These are phyloP conservation scores for Cheilosia scutellata DNA, from an alignment of 2,888 invertebrate species.

Conservation along the genomic window DNA sequence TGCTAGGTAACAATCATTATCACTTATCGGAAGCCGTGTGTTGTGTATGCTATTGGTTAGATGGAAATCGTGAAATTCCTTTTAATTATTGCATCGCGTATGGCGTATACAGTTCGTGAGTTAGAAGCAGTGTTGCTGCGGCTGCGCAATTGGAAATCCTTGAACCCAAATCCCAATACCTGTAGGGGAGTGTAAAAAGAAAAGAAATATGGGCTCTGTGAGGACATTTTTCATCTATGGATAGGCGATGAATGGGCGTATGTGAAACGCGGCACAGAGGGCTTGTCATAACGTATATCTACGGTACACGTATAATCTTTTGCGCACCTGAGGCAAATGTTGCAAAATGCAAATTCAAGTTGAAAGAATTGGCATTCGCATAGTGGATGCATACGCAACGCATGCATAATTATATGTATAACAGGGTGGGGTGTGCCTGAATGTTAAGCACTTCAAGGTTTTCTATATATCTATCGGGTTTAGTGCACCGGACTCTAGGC, in stretches of 20 bases:
- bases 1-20: slow-evolving; percentile 40
- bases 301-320: slow-evolving; percentile 9
- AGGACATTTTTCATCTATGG: slow-evolving; percentile 41
- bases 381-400: slow-evolving; percentile 35
- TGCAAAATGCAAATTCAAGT: slow-evolving; percentile 39
- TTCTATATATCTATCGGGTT: slow-evolving; percentile 14
- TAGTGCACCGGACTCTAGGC: neutral
- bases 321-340: slow-evolving; percentile 26
- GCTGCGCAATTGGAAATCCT: slow-evolving; percentile 27
- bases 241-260: slow-evolving; percentile 20
- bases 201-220: neutral
- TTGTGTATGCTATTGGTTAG: slow-evolving; percentile 29
- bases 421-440: slow-evolving; percentile 27
- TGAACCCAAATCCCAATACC: slow-evolving; percentile 15
- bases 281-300: slow-evolving; percentile 32
- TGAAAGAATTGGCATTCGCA: slow-evolving; percentile 2
- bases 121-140: slow-evolving; percentile 17
- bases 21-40: slow-evolving; percentile 56
- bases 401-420: slow-evolving; percentile 38
- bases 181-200: neutral
- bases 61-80: slow-evolving; percentile 68
- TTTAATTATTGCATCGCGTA: slow-evolving; percentile 60
- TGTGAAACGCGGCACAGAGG: slow-evolving; percentile 17
- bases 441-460: slow-evolving; percentile 31
- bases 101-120: slow-evolving; percentile 37